Conservation (phyloP, 2,113 vertebrate genomes). For the Tautogolabrus adspersus region DNA sequence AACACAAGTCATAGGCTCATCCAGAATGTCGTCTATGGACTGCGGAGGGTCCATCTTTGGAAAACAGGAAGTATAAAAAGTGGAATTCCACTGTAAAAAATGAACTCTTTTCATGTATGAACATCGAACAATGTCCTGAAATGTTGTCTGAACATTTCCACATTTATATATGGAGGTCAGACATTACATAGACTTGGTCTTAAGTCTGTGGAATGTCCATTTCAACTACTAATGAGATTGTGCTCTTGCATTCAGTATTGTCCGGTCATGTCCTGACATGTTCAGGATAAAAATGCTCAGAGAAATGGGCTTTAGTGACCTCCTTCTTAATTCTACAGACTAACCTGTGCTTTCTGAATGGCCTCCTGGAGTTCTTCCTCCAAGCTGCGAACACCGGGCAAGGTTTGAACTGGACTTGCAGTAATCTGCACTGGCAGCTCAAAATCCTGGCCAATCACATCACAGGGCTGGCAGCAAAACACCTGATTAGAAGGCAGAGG, state of each 20-base stretch:
- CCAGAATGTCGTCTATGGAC: slow-evolving; percentile 90
- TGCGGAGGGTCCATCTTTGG: slow-evolving; percentile 88
- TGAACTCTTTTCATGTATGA: neutral
- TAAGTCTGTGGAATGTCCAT: neutral
- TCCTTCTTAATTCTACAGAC: slow-evolving; percentile 22
- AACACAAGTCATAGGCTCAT: slow-evolving; percentile 80
- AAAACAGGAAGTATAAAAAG: slow-evolving; percentile 28
- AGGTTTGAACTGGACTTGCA: slow-evolving; percentile 83
- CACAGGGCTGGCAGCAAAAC: slow-evolving; percentile 82
- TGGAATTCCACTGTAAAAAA: neutral
- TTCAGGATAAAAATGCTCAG: neutral
- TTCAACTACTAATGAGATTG: no score
- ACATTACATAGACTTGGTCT: no score
- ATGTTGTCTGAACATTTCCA: no score
- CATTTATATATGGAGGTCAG: no score
- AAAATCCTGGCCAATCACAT: slow-evolving; percentile 85
- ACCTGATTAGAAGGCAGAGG: slow-evolving; percentile 68
- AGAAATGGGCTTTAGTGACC: neutral
- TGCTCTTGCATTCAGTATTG: neutral
- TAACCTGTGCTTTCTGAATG: slow-evolving; percentile 90
- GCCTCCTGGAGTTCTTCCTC: slow-evolving; percentile 93
- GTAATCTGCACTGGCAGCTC: slow-evolving; percentile 90
- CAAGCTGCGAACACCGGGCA: slow-evolving; percentile 81
- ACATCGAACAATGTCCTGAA: no score
- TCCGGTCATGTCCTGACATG: neutral